A percentile compares a stretch with the other conserved stretches of the same genome.
Conservation (phyloP, 2,888 invertebrate species). For the Diaphora mendica region DNA sequence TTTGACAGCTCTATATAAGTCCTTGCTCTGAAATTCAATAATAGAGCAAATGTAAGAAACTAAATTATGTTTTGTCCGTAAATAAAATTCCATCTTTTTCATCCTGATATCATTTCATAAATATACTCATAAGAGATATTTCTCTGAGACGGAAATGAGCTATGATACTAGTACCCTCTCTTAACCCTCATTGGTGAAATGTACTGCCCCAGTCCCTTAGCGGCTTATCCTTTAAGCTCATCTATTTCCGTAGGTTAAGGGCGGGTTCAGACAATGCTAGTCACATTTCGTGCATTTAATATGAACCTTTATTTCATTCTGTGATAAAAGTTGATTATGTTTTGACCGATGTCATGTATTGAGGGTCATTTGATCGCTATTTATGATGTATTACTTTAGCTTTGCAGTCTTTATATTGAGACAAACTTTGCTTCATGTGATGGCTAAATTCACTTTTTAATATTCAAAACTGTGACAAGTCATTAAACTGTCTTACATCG, state of each 20-base stretch:
- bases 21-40: slow-evolving; percentile 11
- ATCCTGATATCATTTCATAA: slow-evolving; percentile 22
- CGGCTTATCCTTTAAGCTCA: slow-evolving; percentile 45
- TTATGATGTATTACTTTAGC: not conserved
- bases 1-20: slow-evolving; percentile 29
- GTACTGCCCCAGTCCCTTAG: slow-evolving; percentile 33
- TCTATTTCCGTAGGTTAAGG: slow-evolving; percentile 37
- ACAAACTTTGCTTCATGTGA: not conserved
- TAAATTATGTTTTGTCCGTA: slow-evolving; percentile 13
- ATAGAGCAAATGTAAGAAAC: slow-evolving; percentile 8
- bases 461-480: not conserved
- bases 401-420: not conserved
- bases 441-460: not conserved
- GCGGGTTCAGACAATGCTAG: slow-evolving; percentile 24
- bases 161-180: slow-evolving; percentile 33
- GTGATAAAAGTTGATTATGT: not conserved
- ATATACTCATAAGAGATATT: slow-evolving; percentile 23
- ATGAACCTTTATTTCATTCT: not conserved
- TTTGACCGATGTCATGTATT: not conserved
- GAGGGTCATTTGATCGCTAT: not conserved
- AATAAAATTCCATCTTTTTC: slow-evolving; percentile 24
- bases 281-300: not conserved
- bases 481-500: not conserved
- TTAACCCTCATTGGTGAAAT: slow-evolving; percentile 38
- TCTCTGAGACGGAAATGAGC: slow-evolving; percentile 32